Base-by-base conservation (phyloP, 2,888 invertebrate species). In the Sialis lutaria region DNA sequence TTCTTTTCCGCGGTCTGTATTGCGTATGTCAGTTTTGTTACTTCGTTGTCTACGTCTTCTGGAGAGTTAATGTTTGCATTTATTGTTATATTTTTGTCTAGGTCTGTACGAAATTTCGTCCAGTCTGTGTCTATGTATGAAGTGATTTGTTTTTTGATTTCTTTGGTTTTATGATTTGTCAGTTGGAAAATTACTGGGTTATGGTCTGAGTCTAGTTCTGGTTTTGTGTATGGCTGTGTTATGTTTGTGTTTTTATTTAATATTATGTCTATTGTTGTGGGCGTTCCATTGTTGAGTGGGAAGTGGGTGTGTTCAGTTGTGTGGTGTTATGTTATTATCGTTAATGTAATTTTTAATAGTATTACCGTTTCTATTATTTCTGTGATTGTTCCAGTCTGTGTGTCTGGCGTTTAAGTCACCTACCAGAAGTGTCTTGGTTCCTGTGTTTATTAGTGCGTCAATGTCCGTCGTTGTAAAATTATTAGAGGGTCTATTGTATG, bases 301-400 rank as follows among this genome's bases (percentile, higher is more conserved):
- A 22, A 22, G 22, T 53, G 49, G 7, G 55, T 57, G n/a, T 53
- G 55, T 44, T 50, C 49, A n/a, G 53, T 40, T 4, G 55, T 51
- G 42, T 44, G 53, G n/a, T 51, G 1, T 44, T 32, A 49, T 53
- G 33, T 53, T 55, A 39, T 49, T 53, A n/a, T 52, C 45, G 40
- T 47, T 42, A n/a, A 39, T 10, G 4, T 22, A 22, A 4, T 22
- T 4, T 22, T 22, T 22, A 22, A 22, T 22, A 22, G 22, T 22
- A 22, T 8, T 43, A 1, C 55, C 55, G 42, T 48, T 56, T n/a
- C 6, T 42, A 33, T 57, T 57, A 9, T 46, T 48, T 9, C 5
- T 35, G 33, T 52, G 44, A 41, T 52, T 52, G 6, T 54, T 52
- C 46, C 2, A 56, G 22, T 22, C 22, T 22, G 22, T 22, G 22